Conservation (phyloP, 2,888 invertebrate genomes). For the Tryphoninae sp. region DNA sequence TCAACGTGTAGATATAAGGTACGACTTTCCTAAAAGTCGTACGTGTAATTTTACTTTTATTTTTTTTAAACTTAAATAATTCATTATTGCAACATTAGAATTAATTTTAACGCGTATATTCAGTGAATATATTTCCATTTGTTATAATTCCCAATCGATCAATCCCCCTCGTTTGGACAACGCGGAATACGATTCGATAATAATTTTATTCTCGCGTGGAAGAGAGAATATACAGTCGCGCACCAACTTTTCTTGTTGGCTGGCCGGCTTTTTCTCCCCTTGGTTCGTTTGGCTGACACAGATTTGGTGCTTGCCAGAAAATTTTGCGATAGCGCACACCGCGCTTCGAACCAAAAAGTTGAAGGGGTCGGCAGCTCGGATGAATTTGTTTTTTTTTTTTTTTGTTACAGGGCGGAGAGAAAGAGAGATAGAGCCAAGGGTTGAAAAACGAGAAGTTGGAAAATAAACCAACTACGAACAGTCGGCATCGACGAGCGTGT, state of each 20-base stretch:
- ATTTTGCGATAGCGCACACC: constrained; percentile 28
- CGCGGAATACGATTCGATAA: constrained; percentile 24
- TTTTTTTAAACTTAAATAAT: constrained; percentile 14
- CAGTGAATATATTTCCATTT: too few relatives aligned
- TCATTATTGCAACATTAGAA: neutral
- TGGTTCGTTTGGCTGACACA: constrained; percentile 61
- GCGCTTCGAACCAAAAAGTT: constrained; percentile 41
- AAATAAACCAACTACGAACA: constrained; percentile 64
- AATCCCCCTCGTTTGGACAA: constrained; percentile 4
- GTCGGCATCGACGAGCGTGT: constrained; percentile 59
- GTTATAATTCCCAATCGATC: constrained; percentile 41
- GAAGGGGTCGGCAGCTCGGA: constrained; percentile 29
- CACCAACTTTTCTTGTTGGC: constrained; percentile 35
- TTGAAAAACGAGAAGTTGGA: constrained; percentile 52
- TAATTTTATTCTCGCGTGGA: constrained; percentile 24
- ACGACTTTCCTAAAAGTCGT: constrained; percentile 10
- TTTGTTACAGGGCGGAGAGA: neutral
- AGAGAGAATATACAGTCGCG: constrained; percentile 1
- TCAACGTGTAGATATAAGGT: constrained; percentile 32
- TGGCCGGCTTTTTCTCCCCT: constrained; percentile 17
- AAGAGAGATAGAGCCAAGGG: neutral
- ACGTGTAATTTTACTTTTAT: constrained; percentile 9
- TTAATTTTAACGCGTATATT: neutral
- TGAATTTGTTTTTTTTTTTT: constrained; percentile 19
- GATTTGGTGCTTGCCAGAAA: constrained; percentile 59